Conservation (phyloP, 1,140 invertebrate genomes). For the Lepidostoma basale region DNA sequence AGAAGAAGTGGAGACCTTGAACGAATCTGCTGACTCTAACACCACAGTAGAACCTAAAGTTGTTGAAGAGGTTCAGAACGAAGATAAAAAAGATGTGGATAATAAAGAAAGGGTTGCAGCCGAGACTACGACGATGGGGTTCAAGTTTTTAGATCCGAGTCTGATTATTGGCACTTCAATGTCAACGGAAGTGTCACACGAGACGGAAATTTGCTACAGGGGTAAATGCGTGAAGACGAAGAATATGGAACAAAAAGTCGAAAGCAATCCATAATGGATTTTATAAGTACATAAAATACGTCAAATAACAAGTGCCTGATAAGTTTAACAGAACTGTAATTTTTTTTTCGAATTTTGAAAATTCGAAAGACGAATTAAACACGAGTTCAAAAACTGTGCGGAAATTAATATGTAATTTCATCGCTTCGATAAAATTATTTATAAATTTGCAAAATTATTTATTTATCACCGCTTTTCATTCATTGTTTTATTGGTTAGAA, state of each 20-base stretch:
- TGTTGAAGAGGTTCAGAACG: slow-evolving; percentile 15
- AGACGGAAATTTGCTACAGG: slow-evolving; percentile 85
- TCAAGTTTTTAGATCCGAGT: slow-evolving; percentile 58
- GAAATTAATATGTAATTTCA: slow-evolving; percentile 4
- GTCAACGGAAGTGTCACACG: slow-evolving; percentile 79
- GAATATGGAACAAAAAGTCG: slow-evolving; percentile 42
- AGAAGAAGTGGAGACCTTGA: slow-evolving; percentile 6
- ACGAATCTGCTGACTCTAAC: slow-evolving; percentile 6
- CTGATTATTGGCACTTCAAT: slow-evolving; percentile 72
- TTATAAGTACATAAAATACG: neutral
- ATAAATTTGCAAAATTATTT: too few relatives aligned
- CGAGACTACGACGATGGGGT: slow-evolving; percentile 46
- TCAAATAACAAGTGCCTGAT: slow-evolving; percentile 42
- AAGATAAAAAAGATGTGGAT: slow-evolving; percentile 42
- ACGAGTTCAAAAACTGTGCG: neutral
- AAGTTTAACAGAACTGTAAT: slow-evolving; percentile 8
- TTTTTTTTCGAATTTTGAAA: neutral
- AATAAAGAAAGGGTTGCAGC: slow-evolving; percentile 30
- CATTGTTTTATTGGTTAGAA: too few relatives aligned
- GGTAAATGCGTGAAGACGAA: slow-evolving; percentile 81
- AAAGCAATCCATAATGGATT: slow-evolving; percentile 5
- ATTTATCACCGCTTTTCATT: neutral
- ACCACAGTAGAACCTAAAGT: slow-evolving; percentile 14
- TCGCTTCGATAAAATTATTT: slow-evolving; percentile 3
- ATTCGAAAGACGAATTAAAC: neutral